These are phyloP conservation scores for Magallana nippona DNA, from an alignment of 2,888 invertebrate genomes.

Conservation along the genomic window DNA sequence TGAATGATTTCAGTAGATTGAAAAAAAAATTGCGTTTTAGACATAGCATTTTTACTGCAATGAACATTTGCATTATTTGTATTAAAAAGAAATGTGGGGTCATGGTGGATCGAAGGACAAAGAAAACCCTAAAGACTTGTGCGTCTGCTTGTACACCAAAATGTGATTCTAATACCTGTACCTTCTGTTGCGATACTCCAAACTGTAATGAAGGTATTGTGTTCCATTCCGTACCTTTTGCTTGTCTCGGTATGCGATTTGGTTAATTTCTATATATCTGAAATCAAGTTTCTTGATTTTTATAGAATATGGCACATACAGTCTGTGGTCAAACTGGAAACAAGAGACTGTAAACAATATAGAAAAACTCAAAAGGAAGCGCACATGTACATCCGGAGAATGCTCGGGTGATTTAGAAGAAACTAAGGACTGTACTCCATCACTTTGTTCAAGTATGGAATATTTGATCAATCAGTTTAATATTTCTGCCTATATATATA, in stretches of 20 bases:
- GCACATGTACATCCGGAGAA: not conserved
- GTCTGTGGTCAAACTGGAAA: slow-evolving; percentile 1
- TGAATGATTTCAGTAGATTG: no score
- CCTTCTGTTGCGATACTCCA: slow-evolving; percentile 10
- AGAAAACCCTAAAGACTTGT: not conserved
- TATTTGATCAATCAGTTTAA: not conserved
- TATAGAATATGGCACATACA: slow-evolving; percentile 3
- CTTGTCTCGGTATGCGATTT: no score
- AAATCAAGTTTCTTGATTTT: not conserved
- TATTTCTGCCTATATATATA: no score
- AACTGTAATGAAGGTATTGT: not conserved
- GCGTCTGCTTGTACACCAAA: not conserved
- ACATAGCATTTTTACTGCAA: not conserved
- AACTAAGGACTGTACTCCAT: not conserved
- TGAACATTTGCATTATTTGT: not conserved
- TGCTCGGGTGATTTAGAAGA: not conserved
- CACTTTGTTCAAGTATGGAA: not conserved
- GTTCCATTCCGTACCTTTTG: no score
- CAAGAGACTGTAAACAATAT: not conserved
- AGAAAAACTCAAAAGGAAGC: not conserved
- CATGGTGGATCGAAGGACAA: not conserved
- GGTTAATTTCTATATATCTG: no score
- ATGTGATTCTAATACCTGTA: slow-evolving; percentile 5
- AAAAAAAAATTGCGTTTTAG: no score
- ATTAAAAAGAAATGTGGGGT: not conserved